Percentiles rank a stretch among this genome's conserved stretches.
Evolutionary conservation across 2,888 invertebrate genomes (phyloP).

Genomic region (Merodon equestris): DNA sequence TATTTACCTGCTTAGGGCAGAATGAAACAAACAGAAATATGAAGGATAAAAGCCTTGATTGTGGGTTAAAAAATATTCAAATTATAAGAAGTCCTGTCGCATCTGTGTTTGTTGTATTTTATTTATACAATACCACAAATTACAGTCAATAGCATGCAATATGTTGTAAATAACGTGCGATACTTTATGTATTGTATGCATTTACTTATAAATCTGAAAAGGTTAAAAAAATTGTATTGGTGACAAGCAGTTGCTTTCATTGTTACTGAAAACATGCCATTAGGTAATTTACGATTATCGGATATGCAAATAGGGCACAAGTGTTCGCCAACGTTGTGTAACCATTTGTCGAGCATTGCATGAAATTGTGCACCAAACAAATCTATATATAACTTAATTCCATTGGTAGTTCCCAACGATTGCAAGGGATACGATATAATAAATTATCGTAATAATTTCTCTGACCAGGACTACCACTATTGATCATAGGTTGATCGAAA

Average conservation of each 20-base stretch:
- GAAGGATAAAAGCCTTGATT: too few relatives aligned
- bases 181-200: too few relatives aligned
- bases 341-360: constrained; percentile 47
- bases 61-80: too few relatives aligned
- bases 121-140: too few relatives aligned
- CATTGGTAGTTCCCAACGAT: constrained; percentile 57
- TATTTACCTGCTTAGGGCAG: too few relatives aligned
- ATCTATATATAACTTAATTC: constrained; percentile 57
- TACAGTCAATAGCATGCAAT: too few relatives aligned
- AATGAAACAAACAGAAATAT: too few relatives aligned
- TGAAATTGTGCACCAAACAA: constrained; percentile 50
- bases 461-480: constrained; percentile 37
- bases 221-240: constrained; percentile 28
- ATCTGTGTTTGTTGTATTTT: too few relatives aligned
- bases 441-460: constrained; percentile 58
- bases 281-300: constrained; percentile 60
- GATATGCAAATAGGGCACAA: constrained; percentile 58
- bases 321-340: constrained; percentile 26
- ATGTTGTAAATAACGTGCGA: too few relatives aligned
- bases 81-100: too few relatives aligned
- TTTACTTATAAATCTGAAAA: constrained; percentile 6
- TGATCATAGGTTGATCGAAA: constrained; percentile 25
- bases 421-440: constrained; percentile 40
- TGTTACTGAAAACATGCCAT: constrained; percentile 39
- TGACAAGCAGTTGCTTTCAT: constrained; percentile 49